These are phyloP conservation scores for Monomorium pharaonis DNA, from an alignment of 1,140 invertebrate genomes.

Conservation along the genomic window DNA sequence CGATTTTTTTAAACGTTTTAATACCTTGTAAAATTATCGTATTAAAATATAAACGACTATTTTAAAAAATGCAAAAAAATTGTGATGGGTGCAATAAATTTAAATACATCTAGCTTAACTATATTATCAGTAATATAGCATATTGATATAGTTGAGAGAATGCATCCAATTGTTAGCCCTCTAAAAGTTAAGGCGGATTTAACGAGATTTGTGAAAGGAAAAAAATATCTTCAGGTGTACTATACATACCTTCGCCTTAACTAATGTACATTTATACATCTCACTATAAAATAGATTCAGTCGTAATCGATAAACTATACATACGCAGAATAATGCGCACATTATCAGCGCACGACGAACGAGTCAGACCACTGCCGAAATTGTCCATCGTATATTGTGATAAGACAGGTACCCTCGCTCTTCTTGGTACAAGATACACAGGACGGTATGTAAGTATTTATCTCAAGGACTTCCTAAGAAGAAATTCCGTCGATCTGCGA, in stretches of 20 bases:
- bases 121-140: neutral
- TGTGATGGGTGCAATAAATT: neutral
- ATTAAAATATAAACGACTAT: neutral
- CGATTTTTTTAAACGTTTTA: neutral
- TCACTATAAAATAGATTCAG: slow-evolving; percentile 61
- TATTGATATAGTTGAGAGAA: neutral
- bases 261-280: slow-evolving; percentile 60
- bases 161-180: neutral
- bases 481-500: slow-evolving; percentile 32
- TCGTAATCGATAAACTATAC: slow-evolving; percentile 58
- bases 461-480: slow-evolving; percentile 36
- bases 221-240: slow-evolving; percentile 39
- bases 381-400: slow-evolving; percentile 55
- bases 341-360: slow-evolving; percentile 35
- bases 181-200: slow-evolving; percentile 32
- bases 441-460: slow-evolving; percentile 57
- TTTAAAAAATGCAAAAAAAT: neutral
- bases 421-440: slow-evolving; percentile 57
- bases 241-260: slow-evolving; percentile 57
- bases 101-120: neutral
- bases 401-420: slow-evolving; percentile 56
- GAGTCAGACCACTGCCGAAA: slow-evolving; percentile 42
- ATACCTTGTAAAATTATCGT: neutral
- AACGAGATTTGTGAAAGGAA: slow-evolving; percentile 33
- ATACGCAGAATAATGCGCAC: slow-evolving; percentile 47